Percentiles rank a stretch among this genome's conserved stretches.
Evolutionary conservation across 2,113 vertebrate species (phyloP).

Genomic region (Leptocoma aspasia): DNA sequence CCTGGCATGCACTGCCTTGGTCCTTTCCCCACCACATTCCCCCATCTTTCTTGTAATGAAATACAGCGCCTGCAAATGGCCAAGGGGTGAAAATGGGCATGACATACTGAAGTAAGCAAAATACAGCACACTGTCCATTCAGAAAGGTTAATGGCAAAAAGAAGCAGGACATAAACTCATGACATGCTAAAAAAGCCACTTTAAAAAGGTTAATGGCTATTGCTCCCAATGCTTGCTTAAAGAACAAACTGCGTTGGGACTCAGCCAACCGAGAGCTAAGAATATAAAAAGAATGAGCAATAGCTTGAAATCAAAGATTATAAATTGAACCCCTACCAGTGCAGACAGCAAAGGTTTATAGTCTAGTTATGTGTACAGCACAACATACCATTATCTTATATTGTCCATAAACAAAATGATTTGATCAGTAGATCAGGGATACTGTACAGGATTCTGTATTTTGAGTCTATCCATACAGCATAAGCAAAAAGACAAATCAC

Average conservation of each 20-base stretch:
- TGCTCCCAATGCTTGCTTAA: slow-evolving; percentile 27
- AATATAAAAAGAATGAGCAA: slow-evolving; percentile 30
- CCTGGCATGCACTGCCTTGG: neutral
- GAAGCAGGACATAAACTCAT: slow-evolving; percentile 26
- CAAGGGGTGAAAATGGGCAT: neutral
- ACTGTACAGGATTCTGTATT: neutral
- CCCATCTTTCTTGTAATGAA: neutral
- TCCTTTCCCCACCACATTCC: neutral
- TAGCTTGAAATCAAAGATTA: neutral
- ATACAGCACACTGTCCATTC: neutral
- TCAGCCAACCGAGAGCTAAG: neutral
- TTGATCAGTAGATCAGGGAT: neutral
- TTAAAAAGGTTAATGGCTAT: slow-evolving; percentile 56
- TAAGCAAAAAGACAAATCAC: neutral
- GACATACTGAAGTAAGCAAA: slow-evolving; percentile 51
- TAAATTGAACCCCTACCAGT: neutral
- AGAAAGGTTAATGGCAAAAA: slow-evolving; percentile 52
- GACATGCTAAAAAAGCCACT: slow-evolving; percentile 54
- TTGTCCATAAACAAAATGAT: neutral
- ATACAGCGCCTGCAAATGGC: neutral
- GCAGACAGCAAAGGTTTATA: slow-evolving; percentile 16
- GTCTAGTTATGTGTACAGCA: neutral
- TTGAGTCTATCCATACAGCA: neutral
- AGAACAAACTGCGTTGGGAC: slow-evolving; percentile 3
- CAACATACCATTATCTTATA: neutral